Evolutionary conservation across 2,888 invertebrate species (phyloP).

Genomic region (Biston betularia): DNA sequence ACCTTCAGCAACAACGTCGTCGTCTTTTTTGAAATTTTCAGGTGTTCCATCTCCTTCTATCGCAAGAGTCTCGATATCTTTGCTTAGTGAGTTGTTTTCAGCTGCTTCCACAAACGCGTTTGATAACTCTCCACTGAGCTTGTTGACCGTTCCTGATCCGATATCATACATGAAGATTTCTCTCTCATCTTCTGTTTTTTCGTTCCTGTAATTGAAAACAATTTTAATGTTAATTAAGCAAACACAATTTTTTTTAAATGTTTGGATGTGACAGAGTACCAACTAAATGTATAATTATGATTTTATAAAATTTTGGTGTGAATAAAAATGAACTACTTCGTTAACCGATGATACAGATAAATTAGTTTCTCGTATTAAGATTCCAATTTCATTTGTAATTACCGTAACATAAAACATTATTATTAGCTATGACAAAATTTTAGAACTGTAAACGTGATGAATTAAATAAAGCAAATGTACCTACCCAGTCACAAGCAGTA

Average conservation of each 20-base stretch:
- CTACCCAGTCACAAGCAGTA: conserved; percentile 93
- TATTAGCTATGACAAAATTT: too few relatives aligned
- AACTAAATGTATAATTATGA: conserved; percentile 1
- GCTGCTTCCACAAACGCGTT: conserved; percentile 95
- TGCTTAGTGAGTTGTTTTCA: conserved; percentile 91
- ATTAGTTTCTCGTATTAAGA: too few relatives aligned
- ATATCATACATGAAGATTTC: conserved; percentile 96
- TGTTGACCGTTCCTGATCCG: conserved; percentile 90
- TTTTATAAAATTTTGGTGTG: neutral
- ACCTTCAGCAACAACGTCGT: conserved; percentile 67
- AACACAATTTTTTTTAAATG: too few relatives aligned
- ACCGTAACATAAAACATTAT: too few relatives aligned
- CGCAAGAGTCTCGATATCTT: conserved; percentile 87
- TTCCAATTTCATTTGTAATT: too few relatives aligned
- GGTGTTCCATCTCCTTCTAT: conserved; percentile 82
- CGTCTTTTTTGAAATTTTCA: conserved; percentile 69
- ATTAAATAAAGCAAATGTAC: conserved; percentile 48
- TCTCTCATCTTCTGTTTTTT: conserved; percentile 83
- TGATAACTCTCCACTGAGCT: conserved; percentile 92
- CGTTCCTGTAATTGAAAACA: conserved; percentile 71
- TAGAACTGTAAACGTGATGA: too few relatives aligned
- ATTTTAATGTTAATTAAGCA: neutral
- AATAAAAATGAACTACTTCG: too few relatives aligned
- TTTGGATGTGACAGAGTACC: too few relatives aligned
- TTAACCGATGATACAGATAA: too few relatives aligned